These are phyloP conservation scores for Calliphora vicina DNA, from an alignment of 1,140 invertebrate genomes.

Conservation along the genomic window DNA sequence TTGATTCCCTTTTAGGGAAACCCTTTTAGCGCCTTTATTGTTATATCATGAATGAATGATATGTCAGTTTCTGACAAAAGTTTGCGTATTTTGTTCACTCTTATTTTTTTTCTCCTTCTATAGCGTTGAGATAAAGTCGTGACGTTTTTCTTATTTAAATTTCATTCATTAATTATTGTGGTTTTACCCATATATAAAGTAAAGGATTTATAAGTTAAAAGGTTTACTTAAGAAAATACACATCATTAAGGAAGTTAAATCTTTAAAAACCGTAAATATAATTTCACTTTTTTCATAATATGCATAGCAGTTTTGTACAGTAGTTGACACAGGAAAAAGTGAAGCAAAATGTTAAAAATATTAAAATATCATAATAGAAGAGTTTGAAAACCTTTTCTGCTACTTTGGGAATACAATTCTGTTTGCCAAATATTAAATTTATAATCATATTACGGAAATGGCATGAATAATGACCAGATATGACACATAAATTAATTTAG, in stretches of 20 bases:
- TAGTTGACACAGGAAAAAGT: too few species aligned
- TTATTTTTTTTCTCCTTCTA: not conserved
- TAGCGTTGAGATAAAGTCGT: not conserved
- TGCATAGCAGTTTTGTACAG: not conserved
- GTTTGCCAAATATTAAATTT: too few species aligned
- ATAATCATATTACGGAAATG: too few species aligned
- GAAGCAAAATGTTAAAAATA: not conserved
- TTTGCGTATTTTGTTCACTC: not conserved
- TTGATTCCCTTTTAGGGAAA: too few species aligned
- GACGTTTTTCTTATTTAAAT: not conserved
- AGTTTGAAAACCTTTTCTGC: too few species aligned
- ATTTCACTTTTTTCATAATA: not conserved
- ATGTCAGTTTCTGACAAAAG: not conserved
- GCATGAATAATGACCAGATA: too few species aligned
- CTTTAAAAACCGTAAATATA: not conserved
- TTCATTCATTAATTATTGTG: conserved; percentile 13
- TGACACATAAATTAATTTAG: too few species aligned
- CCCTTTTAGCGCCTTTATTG: not conserved
- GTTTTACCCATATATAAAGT: conserved; percentile 1
- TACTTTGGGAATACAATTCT: too few species aligned
- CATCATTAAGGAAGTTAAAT: not conserved
- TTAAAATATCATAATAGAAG: too few species aligned
- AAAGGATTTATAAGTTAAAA: conserved; percentile 24
- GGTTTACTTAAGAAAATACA: not conserved
- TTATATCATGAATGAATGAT: not conserved